phyloP scores from a whole-genome alignment of 2,888 invertebrate genomes.

The Rhingia campestris region DNA sequence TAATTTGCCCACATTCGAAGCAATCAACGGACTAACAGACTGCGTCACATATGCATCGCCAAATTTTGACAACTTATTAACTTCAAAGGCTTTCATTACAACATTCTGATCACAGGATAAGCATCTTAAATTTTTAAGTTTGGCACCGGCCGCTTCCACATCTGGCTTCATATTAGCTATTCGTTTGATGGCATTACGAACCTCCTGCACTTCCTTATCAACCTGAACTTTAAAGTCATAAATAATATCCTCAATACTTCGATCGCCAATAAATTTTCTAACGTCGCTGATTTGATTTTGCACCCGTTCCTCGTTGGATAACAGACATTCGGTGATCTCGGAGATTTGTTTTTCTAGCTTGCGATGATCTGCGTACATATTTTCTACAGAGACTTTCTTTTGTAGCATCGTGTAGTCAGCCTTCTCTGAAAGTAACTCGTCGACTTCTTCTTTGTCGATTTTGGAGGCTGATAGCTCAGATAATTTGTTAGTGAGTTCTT shows the following conservation, averaged over 20 bases:
- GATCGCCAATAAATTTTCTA: conserved; percentile 86
- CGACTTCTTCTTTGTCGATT: conserved; percentile 88
- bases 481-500: conserved; percentile 50
- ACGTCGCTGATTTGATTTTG: conserved; percentile 86
- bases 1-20: conserved; percentile 87
- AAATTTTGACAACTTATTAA: conserved; percentile 83
- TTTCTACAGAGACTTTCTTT: conserved; percentile 89
- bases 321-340: conserved; percentile 77
- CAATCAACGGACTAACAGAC: conserved; percentile 88
- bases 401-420: conserved; percentile 88
- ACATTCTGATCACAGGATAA: conserved; percentile 90
- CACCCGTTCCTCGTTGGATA: conserved; percentile 78
- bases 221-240: conserved; percentile 87
- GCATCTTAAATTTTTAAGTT: conserved; percentile 89
- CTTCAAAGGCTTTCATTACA: conserved; percentile 87
- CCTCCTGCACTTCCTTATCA: conserved; percentile 82
- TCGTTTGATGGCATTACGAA: conserved; percentile 78
- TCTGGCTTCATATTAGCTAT: conserved; percentile 79
- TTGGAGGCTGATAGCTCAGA: conserved; percentile 85
- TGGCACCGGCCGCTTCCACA: conserved; percentile 88
- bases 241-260: conserved; percentile 86
- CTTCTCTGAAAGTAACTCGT: conserved; percentile 89
- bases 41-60: conserved; percentile 84
- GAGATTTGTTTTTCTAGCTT: conserved; percentile 78
- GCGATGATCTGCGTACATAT: conserved; percentile 85